Evolutionary conservation across 2,888 invertebrate genomes (phyloP).

Genomic region (Epistrophella euchroma): DNA sequence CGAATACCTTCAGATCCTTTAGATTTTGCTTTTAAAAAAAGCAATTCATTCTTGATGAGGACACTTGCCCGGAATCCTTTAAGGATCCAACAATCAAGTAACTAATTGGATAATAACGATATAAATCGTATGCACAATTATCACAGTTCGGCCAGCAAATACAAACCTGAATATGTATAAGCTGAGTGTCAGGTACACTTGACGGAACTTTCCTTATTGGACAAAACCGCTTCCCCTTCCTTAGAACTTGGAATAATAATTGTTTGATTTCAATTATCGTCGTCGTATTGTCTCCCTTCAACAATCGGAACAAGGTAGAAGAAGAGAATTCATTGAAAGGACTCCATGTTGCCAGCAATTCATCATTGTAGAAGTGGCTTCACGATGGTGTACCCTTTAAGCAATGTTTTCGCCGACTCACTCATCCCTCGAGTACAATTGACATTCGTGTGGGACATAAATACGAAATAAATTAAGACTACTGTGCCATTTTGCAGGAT

Average conservation of each 20-base stretch:
- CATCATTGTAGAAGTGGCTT: constrained; percentile 68
- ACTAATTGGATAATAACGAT: constrained; percentile 71
- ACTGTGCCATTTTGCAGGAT: constrained; percentile 64
- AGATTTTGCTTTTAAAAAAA: constrained; percentile 49
- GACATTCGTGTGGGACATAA: constrained; percentile 52
- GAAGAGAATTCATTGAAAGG: background rate
- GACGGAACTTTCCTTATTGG: constrained; percentile 27
- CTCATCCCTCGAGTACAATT: constrained; percentile 22
- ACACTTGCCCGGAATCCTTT: constrained; percentile 31
- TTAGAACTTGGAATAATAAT: constrained; percentile 55
- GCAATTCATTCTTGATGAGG: constrained; percentile 34
- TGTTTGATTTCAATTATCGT: constrained; percentile 71
- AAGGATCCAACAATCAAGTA: constrained; percentile 59
- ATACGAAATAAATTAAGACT: constrained; percentile 72
- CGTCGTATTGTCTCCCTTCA: constrained; percentile 23
- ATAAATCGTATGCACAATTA: constrained; percentile 57
- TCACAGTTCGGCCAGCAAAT: constrained; percentile 8
- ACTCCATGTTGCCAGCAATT: constrained; percentile 64
- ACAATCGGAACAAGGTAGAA: constrained; percentile 2
- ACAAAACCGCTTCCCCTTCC: constrained; percentile 16
- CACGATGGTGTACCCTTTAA: constrained; percentile 43
- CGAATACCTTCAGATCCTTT: constrained; percentile 10
- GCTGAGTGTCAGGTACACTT: constrained; percentile 33
- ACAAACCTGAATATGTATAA: background rate
- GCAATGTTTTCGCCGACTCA: constrained; percentile 8